These are phyloP conservation scores for Pelecanoides urinatrix DNA, from an alignment of 2,113 vertebrate species.

Conservation along the genomic window DNA sequence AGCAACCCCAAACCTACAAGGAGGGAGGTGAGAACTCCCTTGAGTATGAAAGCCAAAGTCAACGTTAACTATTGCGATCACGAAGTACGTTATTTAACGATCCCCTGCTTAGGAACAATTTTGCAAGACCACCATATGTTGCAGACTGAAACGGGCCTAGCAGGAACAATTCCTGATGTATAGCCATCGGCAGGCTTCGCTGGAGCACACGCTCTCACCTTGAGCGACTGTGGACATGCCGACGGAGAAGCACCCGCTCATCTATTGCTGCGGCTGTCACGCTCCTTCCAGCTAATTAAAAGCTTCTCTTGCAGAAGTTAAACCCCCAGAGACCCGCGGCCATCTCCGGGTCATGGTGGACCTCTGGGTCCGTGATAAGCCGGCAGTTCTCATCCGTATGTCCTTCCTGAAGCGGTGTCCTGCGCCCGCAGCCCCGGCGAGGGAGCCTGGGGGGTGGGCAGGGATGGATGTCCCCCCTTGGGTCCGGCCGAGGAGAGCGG, in stretches of 20 bases:
- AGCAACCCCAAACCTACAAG: not conserved
- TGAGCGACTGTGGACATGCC: fast-evolving
- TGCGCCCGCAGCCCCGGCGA: fast-evolving
- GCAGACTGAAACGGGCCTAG: not conserved
- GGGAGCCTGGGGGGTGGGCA: not conserved
- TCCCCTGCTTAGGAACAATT: not conserved
- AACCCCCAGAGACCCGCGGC: fast-evolving
- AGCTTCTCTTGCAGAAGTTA: not conserved
- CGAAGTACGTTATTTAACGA: fast-evolving
- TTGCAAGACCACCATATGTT: not conserved
- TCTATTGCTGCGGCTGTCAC: too few species aligned
- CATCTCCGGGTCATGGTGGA: fast-evolving
- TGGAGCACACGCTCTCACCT: fast-evolving
- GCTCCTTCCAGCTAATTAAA: too few species aligned
- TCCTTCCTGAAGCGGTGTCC: not conserved
- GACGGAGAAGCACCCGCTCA: fast-evolving
- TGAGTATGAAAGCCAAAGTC: not conserved
- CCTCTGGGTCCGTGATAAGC: not conserved
- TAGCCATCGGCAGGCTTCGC: not conserved
- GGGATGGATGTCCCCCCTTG: not conserved
- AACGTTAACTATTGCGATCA: fast-evolving
- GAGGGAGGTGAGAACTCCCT: not conserved
- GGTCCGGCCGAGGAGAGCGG: fast-evolving
- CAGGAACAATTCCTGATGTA: not conserved
- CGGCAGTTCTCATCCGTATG: fast-evolving